Conservation (phyloP, 2,888 invertebrate species). For the Blastobasis adustella region DNA sequence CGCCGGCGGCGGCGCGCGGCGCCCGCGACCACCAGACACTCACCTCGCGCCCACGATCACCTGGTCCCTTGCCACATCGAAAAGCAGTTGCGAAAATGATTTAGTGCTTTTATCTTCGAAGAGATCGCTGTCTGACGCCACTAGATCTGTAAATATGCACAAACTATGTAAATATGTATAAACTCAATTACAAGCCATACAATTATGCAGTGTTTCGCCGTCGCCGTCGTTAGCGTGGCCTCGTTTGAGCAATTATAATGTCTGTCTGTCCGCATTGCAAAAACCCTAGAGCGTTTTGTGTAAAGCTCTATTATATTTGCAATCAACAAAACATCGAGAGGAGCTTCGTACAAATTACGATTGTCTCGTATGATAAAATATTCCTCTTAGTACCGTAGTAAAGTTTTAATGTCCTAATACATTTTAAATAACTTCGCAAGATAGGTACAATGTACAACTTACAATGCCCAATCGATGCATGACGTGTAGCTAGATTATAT, state of each 20-base stretch:
- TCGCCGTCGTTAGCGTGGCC: not conserved
- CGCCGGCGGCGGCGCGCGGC: not conserved
- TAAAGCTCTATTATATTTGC: not conserved
- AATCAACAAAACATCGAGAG: not conserved
- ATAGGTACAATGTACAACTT: too few species aligned
- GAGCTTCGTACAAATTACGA: not conserved
- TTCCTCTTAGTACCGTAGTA: not conserved
- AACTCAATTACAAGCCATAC: constrained; percentile 6
- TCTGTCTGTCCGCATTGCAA: not conserved
- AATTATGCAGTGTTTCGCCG: constrained; percentile 6
- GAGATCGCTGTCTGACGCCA: constrained; percentile 77
- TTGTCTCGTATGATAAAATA: not conserved
- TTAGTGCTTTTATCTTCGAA: constrained; percentile 84
- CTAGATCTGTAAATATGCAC: constrained; percentile 34
- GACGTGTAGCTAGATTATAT: too few species aligned
- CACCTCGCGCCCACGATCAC: constrained; percentile 93
- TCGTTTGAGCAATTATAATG: not conserved
- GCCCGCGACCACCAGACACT: constrained; percentile 33
- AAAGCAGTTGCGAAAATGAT: constrained; percentile 87
- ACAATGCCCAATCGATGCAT: too few species aligned
- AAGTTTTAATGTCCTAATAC: too few species aligned
- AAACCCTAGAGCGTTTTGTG: not conserved
- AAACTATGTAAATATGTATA: constrained; percentile 23
- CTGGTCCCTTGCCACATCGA: constrained; percentile 91
- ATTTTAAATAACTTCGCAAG: too few species aligned